A percentile compares a stretch with the other conserved stretches of the same genome.
phyloP scores from a whole-genome alignment of 1,140 invertebrate species.

The Monochamus saltuarius region DNA sequence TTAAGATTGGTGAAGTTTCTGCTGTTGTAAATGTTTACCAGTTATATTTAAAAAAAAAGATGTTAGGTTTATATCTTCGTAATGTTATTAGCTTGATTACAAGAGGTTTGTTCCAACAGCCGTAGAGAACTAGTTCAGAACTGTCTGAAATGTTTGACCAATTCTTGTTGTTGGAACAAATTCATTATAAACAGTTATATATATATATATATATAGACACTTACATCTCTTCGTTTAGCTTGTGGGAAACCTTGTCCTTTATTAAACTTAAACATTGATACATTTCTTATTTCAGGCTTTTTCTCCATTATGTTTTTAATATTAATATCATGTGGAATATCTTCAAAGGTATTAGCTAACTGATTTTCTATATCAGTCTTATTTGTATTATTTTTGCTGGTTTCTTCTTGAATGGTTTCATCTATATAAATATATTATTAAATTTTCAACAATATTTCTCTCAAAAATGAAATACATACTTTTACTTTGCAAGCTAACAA shows the following conservation, averaged over 20 bases:
- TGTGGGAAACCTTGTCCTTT: conserved; percentile 45
- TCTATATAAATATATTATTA: neutral
- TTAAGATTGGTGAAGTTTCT: no score
- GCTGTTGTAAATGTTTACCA: no score
- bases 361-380: conserved; percentile 35
- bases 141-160: no score
- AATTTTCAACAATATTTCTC: neutral
- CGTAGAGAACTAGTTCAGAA: no score
- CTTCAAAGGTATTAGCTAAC: conserved; percentile 48
- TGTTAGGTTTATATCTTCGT: no score
- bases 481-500: conserved; percentile 57
- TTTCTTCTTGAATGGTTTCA: neutral
- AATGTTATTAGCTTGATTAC: no score
- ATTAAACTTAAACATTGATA: conserved; percentile 24
- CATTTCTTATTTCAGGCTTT: conserved; percentile 6
- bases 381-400: neutral
- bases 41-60: no score
- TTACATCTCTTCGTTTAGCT: conserved; percentile 44
- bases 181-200: no score
- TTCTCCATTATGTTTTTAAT: conserved; percentile 52
- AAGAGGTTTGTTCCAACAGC: no score
- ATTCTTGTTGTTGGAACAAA: no score
- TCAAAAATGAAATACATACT: conserved; percentile 24
- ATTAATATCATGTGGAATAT: conserved; percentile 42
- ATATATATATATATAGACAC: no score